Conservation (phyloP, 2,113 vertebrate species). For the Prietella phreatophila region DNA sequence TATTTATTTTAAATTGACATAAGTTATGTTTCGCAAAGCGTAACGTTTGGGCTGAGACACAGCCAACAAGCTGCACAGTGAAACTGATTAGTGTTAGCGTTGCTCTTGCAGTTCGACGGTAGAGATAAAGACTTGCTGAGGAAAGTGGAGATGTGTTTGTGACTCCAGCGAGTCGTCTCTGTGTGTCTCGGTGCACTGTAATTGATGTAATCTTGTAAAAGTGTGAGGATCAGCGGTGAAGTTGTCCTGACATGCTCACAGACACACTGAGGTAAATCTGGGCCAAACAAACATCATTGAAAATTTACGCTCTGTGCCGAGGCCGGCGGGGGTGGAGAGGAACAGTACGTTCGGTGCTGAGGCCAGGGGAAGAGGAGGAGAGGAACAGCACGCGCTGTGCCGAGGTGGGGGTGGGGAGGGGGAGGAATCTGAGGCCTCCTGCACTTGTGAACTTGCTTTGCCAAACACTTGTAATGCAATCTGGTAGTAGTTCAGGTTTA, state of each 20-base stretch:
- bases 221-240: conserved; percentile 10
- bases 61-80: neutral
- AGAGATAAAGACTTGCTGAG: neutral
- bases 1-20: no score
- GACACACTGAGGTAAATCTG: neutral
- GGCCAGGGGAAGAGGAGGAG: neutral
- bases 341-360: neutral
- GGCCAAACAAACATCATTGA: neutral
- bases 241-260: conserved; percentile 7
- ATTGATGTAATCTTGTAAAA: conserved; percentile 15
- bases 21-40: neutral
- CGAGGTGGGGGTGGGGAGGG: no score
- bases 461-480: conserved; percentile 41
- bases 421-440: conserved; percentile 58
- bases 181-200: neutral
- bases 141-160: neutral
- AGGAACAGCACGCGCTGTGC: neutral
- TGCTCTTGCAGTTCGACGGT: neutral
- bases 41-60: no score
- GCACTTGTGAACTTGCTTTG: conserved; percentile 48
- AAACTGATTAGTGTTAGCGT: neutral
- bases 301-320: neutral
- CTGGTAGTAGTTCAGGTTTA: conserved; percentile 49
- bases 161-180: neutral
- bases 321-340: neutral